Evolutionary conservation across 2,888 invertebrate genomes (phyloP).

Genomic region (Rotaria socialis): DNA sequence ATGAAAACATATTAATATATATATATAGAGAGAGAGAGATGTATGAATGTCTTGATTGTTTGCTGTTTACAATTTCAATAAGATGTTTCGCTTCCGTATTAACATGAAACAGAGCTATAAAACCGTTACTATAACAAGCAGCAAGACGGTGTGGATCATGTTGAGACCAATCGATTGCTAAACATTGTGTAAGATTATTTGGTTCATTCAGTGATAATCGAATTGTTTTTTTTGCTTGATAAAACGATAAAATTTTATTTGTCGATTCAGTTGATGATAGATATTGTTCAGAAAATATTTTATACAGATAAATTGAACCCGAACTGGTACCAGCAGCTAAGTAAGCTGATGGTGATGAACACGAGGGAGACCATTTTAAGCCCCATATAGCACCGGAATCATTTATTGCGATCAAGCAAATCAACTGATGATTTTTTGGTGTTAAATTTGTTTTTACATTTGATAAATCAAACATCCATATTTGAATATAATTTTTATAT

Average conservation of each 20-base stretch:
- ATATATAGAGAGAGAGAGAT: no score
- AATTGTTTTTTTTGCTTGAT: background rate
- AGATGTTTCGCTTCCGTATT: background rate
- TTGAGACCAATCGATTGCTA: background rate
- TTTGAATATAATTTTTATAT: slow-evolving; percentile 26
- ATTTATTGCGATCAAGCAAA: background rate
- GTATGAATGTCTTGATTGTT: no score
- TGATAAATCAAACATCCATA: slow-evolving; percentile 24
- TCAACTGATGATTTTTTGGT: background rate
- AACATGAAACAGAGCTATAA: background rate
- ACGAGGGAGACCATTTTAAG: background rate
- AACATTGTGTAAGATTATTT: background rate
- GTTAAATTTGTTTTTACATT: background rate
- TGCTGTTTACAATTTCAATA: background rate
- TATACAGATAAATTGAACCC: slow-evolving; percentile 20
- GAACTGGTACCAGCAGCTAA: slow-evolving; percentile 31
- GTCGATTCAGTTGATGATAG: background rate
- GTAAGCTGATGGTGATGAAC: background rate
- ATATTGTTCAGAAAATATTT: background rate
- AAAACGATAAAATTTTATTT: background rate
- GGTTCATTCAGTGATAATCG: background rate
- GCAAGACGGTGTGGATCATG: background rate
- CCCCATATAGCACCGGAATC: slow-evolving; percentile 5
- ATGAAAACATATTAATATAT: background rate
- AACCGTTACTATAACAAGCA: slow-evolving; percentile 25